These are phyloP conservation scores for Perca schrenkii DNA, from an alignment of 2,113 vertebrate genomes.

Conservation along the genomic window DNA sequence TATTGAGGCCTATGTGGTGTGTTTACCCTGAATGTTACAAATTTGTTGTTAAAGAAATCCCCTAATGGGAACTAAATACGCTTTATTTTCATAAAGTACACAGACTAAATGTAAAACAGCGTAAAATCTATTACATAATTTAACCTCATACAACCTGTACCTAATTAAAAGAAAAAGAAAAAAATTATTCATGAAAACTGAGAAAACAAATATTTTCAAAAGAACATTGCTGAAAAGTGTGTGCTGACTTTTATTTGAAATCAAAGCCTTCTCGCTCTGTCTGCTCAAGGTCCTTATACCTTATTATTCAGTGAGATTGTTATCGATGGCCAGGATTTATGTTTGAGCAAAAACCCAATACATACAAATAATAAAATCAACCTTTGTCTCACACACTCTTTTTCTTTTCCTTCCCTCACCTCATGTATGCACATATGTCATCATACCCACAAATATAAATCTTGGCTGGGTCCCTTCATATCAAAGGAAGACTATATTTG, in stretches of 20 bases:
- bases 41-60: background rate
- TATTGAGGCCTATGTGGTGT: background rate
- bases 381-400: conserved; percentile 13
- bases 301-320: conserved; percentile 70
- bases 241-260: conserved; percentile 48
- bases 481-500: conserved; percentile 73
- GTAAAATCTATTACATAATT: background rate
- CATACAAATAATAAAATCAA: conserved; percentile 50
- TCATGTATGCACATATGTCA: conserved; percentile 44
- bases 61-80: no score
- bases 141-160: background rate
- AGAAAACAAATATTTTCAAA: conserved; percentile 3
- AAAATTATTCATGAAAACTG: background rate
- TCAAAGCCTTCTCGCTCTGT: conserved; percentile 43
- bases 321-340: conserved; percentile 61
- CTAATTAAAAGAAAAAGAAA: background rate
- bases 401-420: conserved; percentile 11
- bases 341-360: conserved; percentile 53
- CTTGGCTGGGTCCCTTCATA: conserved; percentile 51
- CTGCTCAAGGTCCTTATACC: conserved; percentile 47
- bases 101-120: background rate
- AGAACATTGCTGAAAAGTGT: conserved; percentile 17
- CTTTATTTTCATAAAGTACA: background rate
- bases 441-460: conserved; percentile 56
- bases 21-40: background rate